Evolutionary conservation across 2,113 vertebrate genomes (phyloP).

Genomic region (Australoheros scitulus): DNA sequence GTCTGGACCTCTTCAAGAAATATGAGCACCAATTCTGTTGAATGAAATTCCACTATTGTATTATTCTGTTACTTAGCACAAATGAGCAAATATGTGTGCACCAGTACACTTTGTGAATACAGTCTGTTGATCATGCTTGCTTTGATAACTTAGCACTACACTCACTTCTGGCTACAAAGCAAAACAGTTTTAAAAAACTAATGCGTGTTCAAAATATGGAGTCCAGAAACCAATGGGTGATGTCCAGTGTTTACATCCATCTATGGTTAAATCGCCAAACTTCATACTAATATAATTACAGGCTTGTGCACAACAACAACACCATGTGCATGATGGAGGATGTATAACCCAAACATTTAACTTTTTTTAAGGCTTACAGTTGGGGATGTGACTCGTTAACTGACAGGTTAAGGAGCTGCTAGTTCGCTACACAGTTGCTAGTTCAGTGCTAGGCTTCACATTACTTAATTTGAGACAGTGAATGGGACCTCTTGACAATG

Average conservation of each 20-base stretch:
- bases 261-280: neutral
- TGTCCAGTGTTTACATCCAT: too few relatives aligned
- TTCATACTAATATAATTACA: neutral
- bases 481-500: too few relatives aligned
- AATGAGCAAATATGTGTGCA: neutral
- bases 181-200: neutral
- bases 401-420: too few relatives aligned
- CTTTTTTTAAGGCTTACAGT: too few relatives aligned
- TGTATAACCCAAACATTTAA: too few relatives aligned
- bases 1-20: neutral
- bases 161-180: neutral
- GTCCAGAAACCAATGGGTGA: neutral
- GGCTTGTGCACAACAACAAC: accelerated
- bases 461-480: too few relatives aligned
- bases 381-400: too few relatives aligned
- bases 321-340: too few relatives aligned
- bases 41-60: too few relatives aligned
- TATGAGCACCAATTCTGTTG: too few relatives aligned
- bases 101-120: neutral
- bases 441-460: too few relatives aligned
- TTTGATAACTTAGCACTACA: neutral
- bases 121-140: neutral
- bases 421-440: too few relatives aligned
- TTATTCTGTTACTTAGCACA: neutral
- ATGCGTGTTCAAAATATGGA: neutral